These are phyloP conservation scores for Nomada hirtipes DNA, from an alignment of 2,888 invertebrate genomes.

Conservation along the genomic window DNA sequence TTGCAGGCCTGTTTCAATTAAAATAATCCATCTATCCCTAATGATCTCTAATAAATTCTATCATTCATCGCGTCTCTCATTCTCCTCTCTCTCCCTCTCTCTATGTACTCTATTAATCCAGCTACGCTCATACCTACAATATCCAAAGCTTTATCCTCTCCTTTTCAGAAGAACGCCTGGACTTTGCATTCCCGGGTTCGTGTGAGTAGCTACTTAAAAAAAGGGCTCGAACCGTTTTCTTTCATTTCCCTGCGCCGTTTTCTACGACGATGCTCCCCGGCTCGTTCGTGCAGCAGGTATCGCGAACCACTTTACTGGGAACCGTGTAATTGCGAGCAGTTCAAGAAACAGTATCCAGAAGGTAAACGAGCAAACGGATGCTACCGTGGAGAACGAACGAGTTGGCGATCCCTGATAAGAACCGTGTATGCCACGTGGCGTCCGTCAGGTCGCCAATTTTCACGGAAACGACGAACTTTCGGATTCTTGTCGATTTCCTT, in stretches of 20 bases:
- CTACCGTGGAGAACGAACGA: constrained; percentile 34
- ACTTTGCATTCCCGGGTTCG: background rate
- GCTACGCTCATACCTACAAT: background rate
- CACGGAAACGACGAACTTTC: constrained; percentile 14
- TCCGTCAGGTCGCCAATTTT: constrained; percentile 31
- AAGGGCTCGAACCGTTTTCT: constrained; percentile 32
- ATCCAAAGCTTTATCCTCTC: background rate
- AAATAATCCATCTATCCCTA: no score
- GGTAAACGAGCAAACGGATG: constrained; percentile 48
- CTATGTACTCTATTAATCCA: constrained; percentile 6
- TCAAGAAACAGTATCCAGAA: constrained; percentile 60
- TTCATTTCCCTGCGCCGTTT: constrained; percentile 24
- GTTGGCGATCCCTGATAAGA: constrained; percentile 49
- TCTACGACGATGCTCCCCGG: constrained; percentile 20
- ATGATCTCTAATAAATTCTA: background rate
- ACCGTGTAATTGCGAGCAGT: constrained; percentile 56
- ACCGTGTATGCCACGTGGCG: constrained; percentile 19
- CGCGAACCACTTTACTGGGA: constrained; percentile 46
- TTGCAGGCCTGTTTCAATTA: no score
- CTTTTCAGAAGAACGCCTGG: background rate
- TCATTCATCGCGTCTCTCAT: background rate
- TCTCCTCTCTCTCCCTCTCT: background rate
- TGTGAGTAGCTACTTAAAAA: constrained; percentile 18
- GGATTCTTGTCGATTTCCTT: constrained; percentile 34
- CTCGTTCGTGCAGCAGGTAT: constrained; percentile 29